phyloP scores from a whole-genome alignment of 2,797 vertebrate genomes.

The Coregonus ussuriensis region DNA sequence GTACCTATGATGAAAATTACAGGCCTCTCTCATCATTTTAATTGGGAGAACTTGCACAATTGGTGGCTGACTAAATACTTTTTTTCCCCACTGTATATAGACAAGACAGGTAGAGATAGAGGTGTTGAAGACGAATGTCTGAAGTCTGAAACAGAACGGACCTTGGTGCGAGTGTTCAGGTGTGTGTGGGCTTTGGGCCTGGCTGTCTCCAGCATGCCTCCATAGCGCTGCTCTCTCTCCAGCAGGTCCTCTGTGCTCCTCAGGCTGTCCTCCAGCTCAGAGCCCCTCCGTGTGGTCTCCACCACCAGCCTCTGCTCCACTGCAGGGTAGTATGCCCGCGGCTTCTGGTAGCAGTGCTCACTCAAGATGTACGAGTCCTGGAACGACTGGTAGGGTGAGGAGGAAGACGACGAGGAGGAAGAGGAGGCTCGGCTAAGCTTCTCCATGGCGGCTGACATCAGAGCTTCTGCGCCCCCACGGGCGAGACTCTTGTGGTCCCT shows the following conservation, averaged over 20 bases:
- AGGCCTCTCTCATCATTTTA: too few relatives aligned
- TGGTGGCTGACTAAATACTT: too few relatives aligned
- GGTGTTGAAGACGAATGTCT: not conserved
- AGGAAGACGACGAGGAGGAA: slow-evolving; percentile 60
- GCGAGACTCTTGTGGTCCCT: slow-evolving; percentile 45
- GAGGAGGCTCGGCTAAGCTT: slow-evolving; percentile 73
- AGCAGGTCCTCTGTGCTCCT: slow-evolving; percentile 84
- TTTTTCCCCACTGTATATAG: too few relatives aligned
- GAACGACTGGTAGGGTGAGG: slow-evolving; percentile 72
- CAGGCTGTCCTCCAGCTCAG: slow-evolving; percentile 86
- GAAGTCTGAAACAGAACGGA: slow-evolving; percentile 21
- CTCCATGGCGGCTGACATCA: slow-evolving; percentile 82
- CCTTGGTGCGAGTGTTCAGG: slow-evolving; percentile 68
- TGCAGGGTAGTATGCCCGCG: slow-evolving; percentile 89
- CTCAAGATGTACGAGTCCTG: slow-evolving; percentile 95
- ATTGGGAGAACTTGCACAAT: too few relatives aligned
- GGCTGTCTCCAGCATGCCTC: slow-evolving; percentile 67
- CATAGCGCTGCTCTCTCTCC: slow-evolving; percentile 79
- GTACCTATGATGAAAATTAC: too few relatives aligned
- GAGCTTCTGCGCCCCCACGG: slow-evolving; percentile 60
- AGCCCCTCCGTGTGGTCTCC: slow-evolving; percentile 83
- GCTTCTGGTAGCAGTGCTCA: slow-evolving; percentile 98
- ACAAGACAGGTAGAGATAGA: not conserved
- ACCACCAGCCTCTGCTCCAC: slow-evolving; percentile 94
- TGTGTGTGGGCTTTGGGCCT: slow-evolving; percentile 53